phyloP scores from a whole-genome alignment of 2,888 invertebrate genomes.

The Yponomeuta plumbellus region DNA sequence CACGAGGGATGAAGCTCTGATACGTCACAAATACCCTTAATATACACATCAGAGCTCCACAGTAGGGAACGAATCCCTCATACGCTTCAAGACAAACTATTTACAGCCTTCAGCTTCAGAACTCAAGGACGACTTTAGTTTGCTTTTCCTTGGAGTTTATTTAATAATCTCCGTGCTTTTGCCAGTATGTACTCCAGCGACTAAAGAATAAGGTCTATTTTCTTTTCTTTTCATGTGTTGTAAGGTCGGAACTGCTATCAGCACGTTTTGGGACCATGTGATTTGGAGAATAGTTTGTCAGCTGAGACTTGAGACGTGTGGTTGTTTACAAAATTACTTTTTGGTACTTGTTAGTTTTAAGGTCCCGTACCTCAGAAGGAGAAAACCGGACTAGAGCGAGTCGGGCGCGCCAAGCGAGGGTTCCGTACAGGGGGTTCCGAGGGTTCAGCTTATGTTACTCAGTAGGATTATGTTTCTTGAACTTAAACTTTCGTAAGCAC shows the following conservation, averaged over 20 bases:
- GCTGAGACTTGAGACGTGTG: neutral
- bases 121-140: neutral
- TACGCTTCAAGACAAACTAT: neutral
- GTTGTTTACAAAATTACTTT: neutral
- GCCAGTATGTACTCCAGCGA: neutral
- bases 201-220: neutral
- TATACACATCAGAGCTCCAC: conserved; percentile 9
- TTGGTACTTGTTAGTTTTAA: neutral
- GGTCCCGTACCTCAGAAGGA: neutral
- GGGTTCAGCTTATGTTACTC: too few species aligned
- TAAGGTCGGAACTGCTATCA: neutral
- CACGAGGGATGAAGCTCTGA: conserved; percentile 8
- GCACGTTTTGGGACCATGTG: neutral
- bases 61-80: neutral
- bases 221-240: neutral
- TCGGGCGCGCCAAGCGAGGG: too few species aligned
- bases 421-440: too few species aligned
- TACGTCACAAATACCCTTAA: conserved; percentile 11
- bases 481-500: too few species aligned
- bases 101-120: neutral
- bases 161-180: neutral
- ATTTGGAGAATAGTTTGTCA: neutral
- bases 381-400: neutral
- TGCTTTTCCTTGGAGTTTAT: neutral
- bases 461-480: too few species aligned